phyloP scores from a whole-genome alignment of 2,113 vertebrate genomes.

The Regulus satrapa region DNA sequence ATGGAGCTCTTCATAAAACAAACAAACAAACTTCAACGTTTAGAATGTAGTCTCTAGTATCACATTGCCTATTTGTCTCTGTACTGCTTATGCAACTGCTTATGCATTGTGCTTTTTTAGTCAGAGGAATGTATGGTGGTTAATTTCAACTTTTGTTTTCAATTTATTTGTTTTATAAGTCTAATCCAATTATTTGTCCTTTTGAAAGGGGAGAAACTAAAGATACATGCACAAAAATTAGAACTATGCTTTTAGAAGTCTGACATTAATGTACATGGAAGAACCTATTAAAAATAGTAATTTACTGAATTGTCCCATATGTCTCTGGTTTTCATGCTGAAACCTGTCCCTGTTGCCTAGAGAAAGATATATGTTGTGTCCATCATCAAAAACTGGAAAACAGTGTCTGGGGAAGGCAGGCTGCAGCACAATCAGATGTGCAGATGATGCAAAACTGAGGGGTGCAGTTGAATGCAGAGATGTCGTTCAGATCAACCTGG shows the following conservation, averaged over 20 bases:
- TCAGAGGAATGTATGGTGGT: slow-evolving; percentile 30
- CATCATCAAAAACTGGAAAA: background rate
- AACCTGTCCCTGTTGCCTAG: background rate
- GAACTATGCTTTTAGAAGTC: slow-evolving; percentile 28
- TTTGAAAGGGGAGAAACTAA: slow-evolving; percentile 54
- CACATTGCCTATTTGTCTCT: background rate
- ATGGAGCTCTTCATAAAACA: background rate
- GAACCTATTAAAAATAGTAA: slow-evolving; percentile 11
- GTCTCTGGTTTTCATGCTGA: background rate
- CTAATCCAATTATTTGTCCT: slow-evolving; percentile 62
- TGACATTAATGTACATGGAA: background rate
- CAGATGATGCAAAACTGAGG: background rate
- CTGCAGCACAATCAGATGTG: background rate
- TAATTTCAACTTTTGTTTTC: slow-evolving; percentile 67
- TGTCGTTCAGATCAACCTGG: background rate
- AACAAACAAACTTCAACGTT: background rate
- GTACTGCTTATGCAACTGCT: background rate
- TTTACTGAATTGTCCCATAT: background rate
- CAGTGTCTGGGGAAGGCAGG: background rate
- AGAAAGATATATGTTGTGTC: background rate
- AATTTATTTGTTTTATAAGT: slow-evolving; percentile 71
- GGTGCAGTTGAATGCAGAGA: background rate
- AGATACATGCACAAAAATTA: background rate
- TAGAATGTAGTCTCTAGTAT: background rate
- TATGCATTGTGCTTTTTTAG: background rate